Percentiles rank a stretch among this genome's conserved stretches.
Conservation (phyloP, 2,888 invertebrate genomes). For the Phengaris alcon region DNA sequence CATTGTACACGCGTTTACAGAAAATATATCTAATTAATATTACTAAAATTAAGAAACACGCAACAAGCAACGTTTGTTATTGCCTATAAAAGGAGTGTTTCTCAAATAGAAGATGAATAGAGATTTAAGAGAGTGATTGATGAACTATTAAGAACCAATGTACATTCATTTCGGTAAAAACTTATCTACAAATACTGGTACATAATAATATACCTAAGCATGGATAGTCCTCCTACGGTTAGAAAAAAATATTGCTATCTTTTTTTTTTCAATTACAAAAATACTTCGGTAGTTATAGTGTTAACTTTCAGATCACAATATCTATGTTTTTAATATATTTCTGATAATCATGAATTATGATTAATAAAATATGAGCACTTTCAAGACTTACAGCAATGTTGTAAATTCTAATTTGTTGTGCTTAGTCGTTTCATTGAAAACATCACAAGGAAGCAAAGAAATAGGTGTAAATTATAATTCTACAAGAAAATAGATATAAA, state of each 20-base stretch:
- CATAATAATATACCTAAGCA: background rate
- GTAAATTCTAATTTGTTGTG: background rate
- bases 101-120: background rate
- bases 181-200: constrained; percentile 23
- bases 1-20: background rate
- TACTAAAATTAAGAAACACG: too few species aligned
- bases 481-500: constrained; percentile 7
- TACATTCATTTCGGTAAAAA: constrained; percentile 13
- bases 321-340: constrained; percentile 42
- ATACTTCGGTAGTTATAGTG: constrained; percentile 63
- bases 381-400: constrained; percentile 18
- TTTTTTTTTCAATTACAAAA: constrained; percentile 75
- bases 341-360: constrained; percentile 36
- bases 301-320: constrained; percentile 70
- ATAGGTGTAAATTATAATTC: background rate
- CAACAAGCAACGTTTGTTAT: too few species aligned
- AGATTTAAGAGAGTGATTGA: background rate
- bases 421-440: background rate
- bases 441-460: background rate
- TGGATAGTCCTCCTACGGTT: constrained; percentile 41
- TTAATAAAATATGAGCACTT: constrained; percentile 1
- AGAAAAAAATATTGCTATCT: constrained; percentile 76
- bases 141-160: background rate
- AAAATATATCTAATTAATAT: background rate
- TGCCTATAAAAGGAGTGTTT: too few species aligned